Evolutionary conservation across 1,140 invertebrate species (phyloP).

Genomic region (Hestina assimilis): DNA sequence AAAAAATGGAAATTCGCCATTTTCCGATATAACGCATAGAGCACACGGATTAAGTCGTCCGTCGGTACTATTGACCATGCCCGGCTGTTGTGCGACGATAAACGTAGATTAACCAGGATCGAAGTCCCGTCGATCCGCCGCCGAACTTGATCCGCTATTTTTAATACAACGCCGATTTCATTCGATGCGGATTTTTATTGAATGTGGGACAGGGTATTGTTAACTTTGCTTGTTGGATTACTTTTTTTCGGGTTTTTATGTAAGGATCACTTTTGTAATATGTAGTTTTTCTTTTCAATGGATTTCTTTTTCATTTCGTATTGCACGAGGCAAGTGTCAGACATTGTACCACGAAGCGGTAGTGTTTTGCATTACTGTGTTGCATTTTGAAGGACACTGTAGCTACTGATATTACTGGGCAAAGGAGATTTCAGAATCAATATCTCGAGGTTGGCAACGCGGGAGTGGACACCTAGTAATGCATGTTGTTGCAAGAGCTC

Average conservation of each 20-base stretch:
- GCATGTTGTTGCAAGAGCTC: too few species aligned
- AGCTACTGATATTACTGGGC: too few species aligned
- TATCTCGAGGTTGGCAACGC: too few species aligned
- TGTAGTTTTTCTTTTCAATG: not conserved
- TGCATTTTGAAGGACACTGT: too few species aligned
- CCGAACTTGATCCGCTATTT: conserved; percentile 32
- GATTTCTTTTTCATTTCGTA: too few species aligned
- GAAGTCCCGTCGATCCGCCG: conserved; percentile 30
- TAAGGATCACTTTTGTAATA: not conserved
- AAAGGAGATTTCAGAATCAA: too few species aligned
- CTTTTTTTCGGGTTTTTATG: not conserved
- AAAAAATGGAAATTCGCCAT: conserved; percentile 34
- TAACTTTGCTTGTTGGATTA: not conserved
- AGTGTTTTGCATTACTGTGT: too few species aligned
- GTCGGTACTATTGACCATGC: conserved; percentile 35
- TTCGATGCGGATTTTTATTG: conserved; percentile 22
- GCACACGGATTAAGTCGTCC: conserved; percentile 38
- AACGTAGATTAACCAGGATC: conserved; percentile 40
- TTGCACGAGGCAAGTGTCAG: too few species aligned
- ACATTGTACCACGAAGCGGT: too few species aligned
- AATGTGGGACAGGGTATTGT: conserved; percentile 2
- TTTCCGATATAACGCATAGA: conserved; percentile 38
- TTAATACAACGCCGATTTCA: conserved; percentile 26
- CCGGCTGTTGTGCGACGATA: conserved; percentile 40
- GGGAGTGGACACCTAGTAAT: too few species aligned